Percentiles rank a stretch among this genome's conserved stretches.
Conservation (phyloP, 2,888 invertebrate species). For the Lasioglossum oenotherae region DNA sequence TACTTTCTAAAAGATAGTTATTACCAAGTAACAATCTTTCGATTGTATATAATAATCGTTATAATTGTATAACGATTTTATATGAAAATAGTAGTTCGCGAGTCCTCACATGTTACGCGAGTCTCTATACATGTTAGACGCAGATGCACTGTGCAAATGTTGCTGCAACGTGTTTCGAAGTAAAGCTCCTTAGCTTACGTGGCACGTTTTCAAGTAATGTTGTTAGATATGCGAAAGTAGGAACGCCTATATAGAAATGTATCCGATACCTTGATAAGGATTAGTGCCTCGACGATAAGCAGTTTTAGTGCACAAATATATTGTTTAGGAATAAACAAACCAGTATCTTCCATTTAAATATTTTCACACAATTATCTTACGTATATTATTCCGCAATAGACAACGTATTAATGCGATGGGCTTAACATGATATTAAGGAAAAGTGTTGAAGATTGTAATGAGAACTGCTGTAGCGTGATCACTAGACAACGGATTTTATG, state of each 20-base stretch:
- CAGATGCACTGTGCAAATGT: slow-evolving; percentile 39
- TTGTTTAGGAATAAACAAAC: background rate
- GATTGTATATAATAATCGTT: too few relatives aligned
- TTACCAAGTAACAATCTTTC: background rate
- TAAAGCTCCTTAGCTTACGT: slow-evolving; percentile 55
- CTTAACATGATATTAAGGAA: background rate
- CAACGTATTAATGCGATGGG: too few relatives aligned
- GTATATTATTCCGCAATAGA: too few relatives aligned
- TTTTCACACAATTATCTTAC: too few relatives aligned
- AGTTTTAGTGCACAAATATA: background rate
- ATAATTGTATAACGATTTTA: too few relatives aligned
- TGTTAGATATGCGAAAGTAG: background rate
- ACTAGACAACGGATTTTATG: too few relatives aligned
- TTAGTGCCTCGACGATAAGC: background rate
- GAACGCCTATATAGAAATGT: background rate
- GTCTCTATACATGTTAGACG: background rate
- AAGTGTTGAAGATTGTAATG: background rate
- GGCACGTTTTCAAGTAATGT: slow-evolving; percentile 31
- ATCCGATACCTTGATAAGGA: background rate
- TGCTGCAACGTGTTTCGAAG: slow-evolving; percentile 20
- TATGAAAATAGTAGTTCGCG: background rate
- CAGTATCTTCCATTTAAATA: background rate
- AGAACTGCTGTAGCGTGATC: background rate
- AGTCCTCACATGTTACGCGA: too few relatives aligned
- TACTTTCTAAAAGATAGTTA: background rate